phyloP scores from a whole-genome alignment of 2,797 vertebrate genomes.

The Allobates femoralis region DNA sequence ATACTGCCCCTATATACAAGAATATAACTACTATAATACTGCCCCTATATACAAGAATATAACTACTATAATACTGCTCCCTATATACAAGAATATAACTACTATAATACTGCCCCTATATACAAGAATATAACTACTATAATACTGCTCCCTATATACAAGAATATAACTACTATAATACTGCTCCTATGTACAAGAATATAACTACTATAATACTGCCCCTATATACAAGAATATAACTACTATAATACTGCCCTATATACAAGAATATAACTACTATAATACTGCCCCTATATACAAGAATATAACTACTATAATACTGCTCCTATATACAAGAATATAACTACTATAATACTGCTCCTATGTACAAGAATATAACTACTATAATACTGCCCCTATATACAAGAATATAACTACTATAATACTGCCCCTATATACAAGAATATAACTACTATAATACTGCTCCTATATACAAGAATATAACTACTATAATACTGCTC shows the following conservation, averaged over 20 bases:
- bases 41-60: too few species aligned
- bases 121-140: too few species aligned
- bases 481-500: too few species aligned
- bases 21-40: too few species aligned
- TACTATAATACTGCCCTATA: conserved; percentile 10
- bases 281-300: conserved; percentile 13
- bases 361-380: conserved; percentile 12
- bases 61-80: too few species aligned
- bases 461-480: too few species aligned
- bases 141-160: too few species aligned
- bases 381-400: neutral
- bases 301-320: conserved; percentile 17
- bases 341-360: conserved; percentile 8
- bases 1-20: too few species aligned
- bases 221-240: conserved; percentile 19
- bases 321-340: neutral
- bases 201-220: conserved; percentile 6
- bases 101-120: too few species aligned
- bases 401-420: conserved; percentile 10
- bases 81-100: too few species aligned
- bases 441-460: conserved; percentile 10
- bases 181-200: too few species aligned
- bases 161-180: too few species aligned
- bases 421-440: neutral
- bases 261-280: conserved; percentile 21